Evolutionary conservation across 1,140 invertebrate genomes (phyloP), one percentile per base, ranked within the genome.

Genomic region (Notospermus geniculatus): DNA sequence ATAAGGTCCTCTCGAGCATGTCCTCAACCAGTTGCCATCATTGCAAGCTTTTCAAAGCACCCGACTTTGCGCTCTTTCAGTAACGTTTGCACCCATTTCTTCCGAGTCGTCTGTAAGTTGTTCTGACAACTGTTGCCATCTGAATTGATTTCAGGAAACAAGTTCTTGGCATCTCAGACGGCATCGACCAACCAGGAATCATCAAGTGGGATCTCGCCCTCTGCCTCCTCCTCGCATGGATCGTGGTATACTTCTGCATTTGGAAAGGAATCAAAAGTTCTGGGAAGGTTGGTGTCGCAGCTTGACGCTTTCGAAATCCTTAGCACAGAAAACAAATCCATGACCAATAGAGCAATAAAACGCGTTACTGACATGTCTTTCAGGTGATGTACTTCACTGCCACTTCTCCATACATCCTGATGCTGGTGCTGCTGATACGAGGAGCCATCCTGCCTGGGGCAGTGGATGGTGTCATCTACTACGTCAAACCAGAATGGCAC

Each of bases 221-320:
- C 19, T 90, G 91, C 7, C 82, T 97, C 19, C 84, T 94, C 1
- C 83, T 95, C 0, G 90, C 93, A 46, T 97, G 95, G 95, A 88
- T 94, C 28, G 82, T 97, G 2, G 92, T 95, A 54, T 97, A 96
- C 74, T 86, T 96, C 79, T 96, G 93, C 79, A 95, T 97, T 89
- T 94, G 94, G 58, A 96, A 96, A 80, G 95, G 95, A 28, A 96
- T 97, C 41, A 92, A 93, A 5, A 95, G 92, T 2, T 95, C 92
- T 0, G 91, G 92, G 59, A 96, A 95, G 83, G 88, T 90, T n/a
- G n/a, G n/a, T n/a, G n/a, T n/a, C n/a, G n/a, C n/a, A n/a, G n/a
- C n/a, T n/a, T n/a, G n/a, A n/a, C n/a, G n/a, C n/a, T n/a, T n/a
- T n/a, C n/a, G n/a, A n/a, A n/a, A n/a, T n/a, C n/a, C n/a, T n/a